A percentile compares a stretch with the other conserved stretches of the same genome.
These are phyloP conservation scores for Diarsia mendica DNA, from an alignment of 2,888 invertebrate genomes.

Conservation along the genomic window DNA sequence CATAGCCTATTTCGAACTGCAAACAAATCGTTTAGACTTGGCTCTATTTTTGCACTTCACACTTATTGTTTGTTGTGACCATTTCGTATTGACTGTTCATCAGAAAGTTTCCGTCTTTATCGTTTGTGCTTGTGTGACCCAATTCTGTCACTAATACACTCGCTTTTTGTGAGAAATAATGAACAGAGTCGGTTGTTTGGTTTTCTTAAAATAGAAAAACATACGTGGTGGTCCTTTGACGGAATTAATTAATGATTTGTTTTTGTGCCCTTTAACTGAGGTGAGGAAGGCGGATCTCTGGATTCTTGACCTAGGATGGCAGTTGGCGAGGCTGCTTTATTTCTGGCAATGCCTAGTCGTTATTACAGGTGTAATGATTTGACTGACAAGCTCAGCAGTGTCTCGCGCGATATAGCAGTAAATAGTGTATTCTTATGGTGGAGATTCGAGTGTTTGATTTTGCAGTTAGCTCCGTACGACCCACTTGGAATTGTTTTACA, in stretches of 20 bases:
- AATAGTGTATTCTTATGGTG: slow-evolving; percentile 4
- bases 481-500: not conserved
- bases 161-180: slow-evolving; percentile 12
- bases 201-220: slow-evolving; percentile 3
- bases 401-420: not conserved
- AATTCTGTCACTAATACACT: slow-evolving; percentile 20
- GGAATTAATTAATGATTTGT: not conserved
- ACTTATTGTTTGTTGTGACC: slow-evolving; percentile 1
- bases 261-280: not conserved
- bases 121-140: slow-evolving; percentile 25
- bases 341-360: not conserved
- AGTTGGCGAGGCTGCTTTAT: not conserved
- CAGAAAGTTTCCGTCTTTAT: slow-evolving; percentile 35
- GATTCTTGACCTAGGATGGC: not conserved
- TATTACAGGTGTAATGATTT: not conserved
- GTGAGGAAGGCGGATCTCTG: not conserved
- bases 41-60: slow-evolving; percentile 30
- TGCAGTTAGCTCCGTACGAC: slow-evolving; percentile 4
- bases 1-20: slow-evolving; percentile 5
- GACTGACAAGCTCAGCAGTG: not conserved
- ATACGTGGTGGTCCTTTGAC: not conserved
- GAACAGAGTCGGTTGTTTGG: not conserved
- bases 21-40: slow-evolving; percentile 32
- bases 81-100: not conserved
- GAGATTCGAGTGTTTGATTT: not conserved